Evolutionary conservation across 2,113 vertebrate species (phyloP).

Genomic region (Tonatia bakeri): DNA sequence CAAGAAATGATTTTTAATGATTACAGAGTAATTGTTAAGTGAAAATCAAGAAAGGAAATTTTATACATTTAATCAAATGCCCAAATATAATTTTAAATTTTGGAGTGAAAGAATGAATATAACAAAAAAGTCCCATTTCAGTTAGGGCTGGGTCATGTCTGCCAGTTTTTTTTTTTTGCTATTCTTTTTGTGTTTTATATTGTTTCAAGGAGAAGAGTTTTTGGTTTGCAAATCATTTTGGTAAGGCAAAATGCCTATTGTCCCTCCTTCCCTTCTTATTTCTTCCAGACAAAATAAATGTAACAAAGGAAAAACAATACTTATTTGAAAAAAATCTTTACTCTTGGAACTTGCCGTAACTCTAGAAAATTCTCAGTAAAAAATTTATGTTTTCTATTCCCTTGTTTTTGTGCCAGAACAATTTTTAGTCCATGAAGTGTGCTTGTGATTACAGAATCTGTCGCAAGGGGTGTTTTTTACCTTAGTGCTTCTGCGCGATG

Average conservation of each 20-base stretch:
- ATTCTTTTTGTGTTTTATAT: not conserved
- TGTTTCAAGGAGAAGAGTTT: not conserved
- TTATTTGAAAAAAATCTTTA: not conserved
- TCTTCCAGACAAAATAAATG: slow-evolving; percentile 5
- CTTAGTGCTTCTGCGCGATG: not conserved
- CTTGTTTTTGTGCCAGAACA: not conserved
- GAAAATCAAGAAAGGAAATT: not conserved
- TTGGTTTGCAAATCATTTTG: slow-evolving; percentile 14
- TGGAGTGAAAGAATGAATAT: not conserved
- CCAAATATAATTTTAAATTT: slow-evolving; percentile 16
- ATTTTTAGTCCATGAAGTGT: not conserved
- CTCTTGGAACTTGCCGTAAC: not conserved
- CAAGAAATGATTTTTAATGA: not conserved
- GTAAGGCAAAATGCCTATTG: not conserved
- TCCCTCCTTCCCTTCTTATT: not conserved
- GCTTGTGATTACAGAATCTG: not conserved
- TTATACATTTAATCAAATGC: not conserved
- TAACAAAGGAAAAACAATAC: not conserved
- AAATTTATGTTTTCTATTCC: not conserved
- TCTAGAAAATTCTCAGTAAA: not conserved
- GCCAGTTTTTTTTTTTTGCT: not conserved
- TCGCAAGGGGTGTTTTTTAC: not conserved
- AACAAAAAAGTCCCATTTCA: not conserved
- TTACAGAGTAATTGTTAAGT: not conserved
- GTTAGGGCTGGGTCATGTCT: not conserved